Base-by-base conservation (phyloP, 2,797 vertebrate genomes). In the Bradypodion pumilum region DNA sequence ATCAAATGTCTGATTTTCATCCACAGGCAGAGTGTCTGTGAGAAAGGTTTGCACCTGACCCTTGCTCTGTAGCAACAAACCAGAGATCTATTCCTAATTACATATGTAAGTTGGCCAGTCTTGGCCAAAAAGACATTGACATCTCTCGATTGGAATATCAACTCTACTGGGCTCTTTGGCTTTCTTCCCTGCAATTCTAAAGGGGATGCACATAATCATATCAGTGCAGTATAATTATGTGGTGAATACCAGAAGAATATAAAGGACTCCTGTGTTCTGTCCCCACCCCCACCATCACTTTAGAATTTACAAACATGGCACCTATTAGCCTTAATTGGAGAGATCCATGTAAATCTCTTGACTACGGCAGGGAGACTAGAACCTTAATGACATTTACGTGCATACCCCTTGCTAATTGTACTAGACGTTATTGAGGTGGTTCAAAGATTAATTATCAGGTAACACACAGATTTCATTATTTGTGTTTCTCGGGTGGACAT, bases 1-100 rank as follows among this genome's bases (percentile, higher is more conserved):
- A 85, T 78, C 88, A 89, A 80, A 80, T n/a, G 75, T 90, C 85
- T 69, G 77, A 65, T 78, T 77, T 86, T 81, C 78, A 78, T 76
- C 65, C 0, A 89, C 73, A 82, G 83, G 86, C 82, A 4, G 44
- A 82, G 27, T 0, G 0, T 86, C 65, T 46, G 25, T 80, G 82
- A 89, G 80, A 85, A 85, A 81, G 66, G 62, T 74, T 79, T 76
- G 74, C 2, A 66, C 15, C 0, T 69, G 91, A 86, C 85, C 90
- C 76, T 68, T 9, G 74, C 46, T 88, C 74, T 89, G 76, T 74
- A 82, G 80, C 5, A 0, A 65, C 42, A 69, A 73, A 77, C 82
- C 70, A 46, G 74, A 76, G 80, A 86, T 90, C n/a, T n/a, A n/a
- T n/a, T n/a, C 77, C 29, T 74, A 89, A 93, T 84, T 85, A 87